These are phyloP conservation scores for Porites cylindrica DNA, from an alignment of 92 coral and sea anemone species.

Conservation along the genomic window DNA sequence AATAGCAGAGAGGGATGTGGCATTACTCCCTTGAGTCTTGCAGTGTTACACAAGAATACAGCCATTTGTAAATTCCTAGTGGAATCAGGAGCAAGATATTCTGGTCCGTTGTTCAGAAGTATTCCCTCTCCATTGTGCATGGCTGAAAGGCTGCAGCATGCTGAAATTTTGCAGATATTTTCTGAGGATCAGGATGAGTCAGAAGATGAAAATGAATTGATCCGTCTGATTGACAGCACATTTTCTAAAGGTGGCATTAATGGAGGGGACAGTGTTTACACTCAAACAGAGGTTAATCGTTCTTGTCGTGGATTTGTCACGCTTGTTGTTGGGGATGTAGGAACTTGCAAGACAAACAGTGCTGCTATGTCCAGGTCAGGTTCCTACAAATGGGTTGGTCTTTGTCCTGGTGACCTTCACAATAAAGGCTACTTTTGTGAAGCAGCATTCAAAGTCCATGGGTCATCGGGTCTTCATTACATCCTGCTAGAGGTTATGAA, in stretches of 20 bases:
- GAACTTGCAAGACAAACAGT: slow-evolving; percentile 47
- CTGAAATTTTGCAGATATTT: neutral
- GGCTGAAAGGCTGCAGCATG: slow-evolving; percentile 17
- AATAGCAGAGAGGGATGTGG: too few relatives aligned
- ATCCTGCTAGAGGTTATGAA: slow-evolving; percentile 50
- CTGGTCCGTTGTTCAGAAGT: slow-evolving; percentile 26
- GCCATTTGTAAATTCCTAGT: too few relatives aligned
- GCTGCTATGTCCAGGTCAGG: slow-evolving; percentile 50
- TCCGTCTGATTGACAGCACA: slow-evolving; percentile 6
- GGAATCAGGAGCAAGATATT: too few relatives aligned
- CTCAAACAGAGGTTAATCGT: slow-evolving; percentile 5
- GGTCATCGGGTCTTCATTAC: slow-evolving; percentile 51
- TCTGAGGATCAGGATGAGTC: slow-evolving; percentile 27
- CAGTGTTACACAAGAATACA: too few relatives aligned
- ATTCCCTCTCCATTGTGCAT: slow-evolving; percentile 36
- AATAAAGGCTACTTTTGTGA: slow-evolving; percentile 64
- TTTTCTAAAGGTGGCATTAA: slow-evolving; percentile 7
- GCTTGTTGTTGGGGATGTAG: slow-evolving; percentile 39
- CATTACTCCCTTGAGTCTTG: too few relatives aligned
- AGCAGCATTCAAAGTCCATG: slow-evolving; percentile 59
- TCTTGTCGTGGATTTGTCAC: slow-evolving; percentile 27
- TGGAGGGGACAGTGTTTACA: neutral
- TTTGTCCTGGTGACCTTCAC: slow-evolving; percentile 52
- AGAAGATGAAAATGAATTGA: slow-evolving; percentile 37
- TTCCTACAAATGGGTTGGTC: slow-evolving; percentile 25